phyloP scores from a whole-genome alignment of 2,888 invertebrate species.

The Catocala sponsa region DNA sequence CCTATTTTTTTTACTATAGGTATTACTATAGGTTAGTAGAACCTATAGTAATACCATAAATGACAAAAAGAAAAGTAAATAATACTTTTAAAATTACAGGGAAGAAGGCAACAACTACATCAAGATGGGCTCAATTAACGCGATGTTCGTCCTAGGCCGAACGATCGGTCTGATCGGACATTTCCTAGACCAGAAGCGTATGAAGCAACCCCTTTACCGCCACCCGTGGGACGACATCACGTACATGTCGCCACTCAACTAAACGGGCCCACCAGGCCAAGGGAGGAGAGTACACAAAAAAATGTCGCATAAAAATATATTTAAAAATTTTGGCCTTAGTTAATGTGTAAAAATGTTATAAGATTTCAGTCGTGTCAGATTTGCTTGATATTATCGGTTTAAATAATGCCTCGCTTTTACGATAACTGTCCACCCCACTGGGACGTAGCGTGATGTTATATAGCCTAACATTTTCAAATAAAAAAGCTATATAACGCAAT shows the following conservation, averaged over 20 bases:
- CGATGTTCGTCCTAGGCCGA: slow-evolving; percentile 98
- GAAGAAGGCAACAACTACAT: slow-evolving; percentile 99
- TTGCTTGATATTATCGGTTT: background rate
- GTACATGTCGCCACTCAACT: slow-evolving; percentile 83
- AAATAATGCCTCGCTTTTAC: background rate
- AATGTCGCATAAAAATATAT: background rate
- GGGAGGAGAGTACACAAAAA: slow-evolving; percentile 5
- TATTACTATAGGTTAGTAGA: too few relatives aligned
- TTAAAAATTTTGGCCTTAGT: background rate
- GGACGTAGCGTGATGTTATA: too few relatives aligned
- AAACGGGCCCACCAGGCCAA: slow-evolving; percentile 27
- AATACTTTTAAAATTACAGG: slow-evolving; percentile 70
- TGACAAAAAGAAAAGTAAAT: too few relatives aligned
- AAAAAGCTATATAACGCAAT: too few relatives aligned
- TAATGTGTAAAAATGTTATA: too few relatives aligned
- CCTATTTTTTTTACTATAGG: too few relatives aligned
- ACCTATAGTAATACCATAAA: too few relatives aligned
- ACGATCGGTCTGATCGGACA: slow-evolving; percentile 99
- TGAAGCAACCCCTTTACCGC: slow-evolving; percentile 99
- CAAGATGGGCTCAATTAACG: slow-evolving; percentile 99
- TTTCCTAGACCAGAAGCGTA: slow-evolving; percentile 98
- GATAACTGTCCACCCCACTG: too few relatives aligned
- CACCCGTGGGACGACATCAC: slow-evolving; percentile 99
- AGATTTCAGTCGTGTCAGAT: too few relatives aligned
- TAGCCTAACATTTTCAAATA: too few relatives aligned